Evolutionary conservation across 37 sponge, comb jelly and placozoan species (phyloP).

Genomic region (Oscarella lobularis): DNA sequence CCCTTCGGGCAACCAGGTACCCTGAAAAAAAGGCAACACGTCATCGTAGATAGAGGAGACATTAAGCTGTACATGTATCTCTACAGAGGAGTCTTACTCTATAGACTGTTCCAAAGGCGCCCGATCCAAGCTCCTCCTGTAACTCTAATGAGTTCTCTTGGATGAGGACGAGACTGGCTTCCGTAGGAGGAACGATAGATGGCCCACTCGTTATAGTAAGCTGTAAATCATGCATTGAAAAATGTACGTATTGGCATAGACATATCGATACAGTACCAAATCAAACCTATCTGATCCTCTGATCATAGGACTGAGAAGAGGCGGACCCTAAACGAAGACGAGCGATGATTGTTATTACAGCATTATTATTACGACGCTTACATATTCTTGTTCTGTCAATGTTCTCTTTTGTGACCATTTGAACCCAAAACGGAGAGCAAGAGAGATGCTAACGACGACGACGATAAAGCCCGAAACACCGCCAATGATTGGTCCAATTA

Average conservation of each 20-base stretch:
- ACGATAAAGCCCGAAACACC: neutral
- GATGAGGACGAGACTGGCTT: constrained; percentile 27
- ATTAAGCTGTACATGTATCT: too few species aligned
- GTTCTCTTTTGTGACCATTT: neutral
- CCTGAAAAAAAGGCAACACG: too few species aligned
- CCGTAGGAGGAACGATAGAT: constrained; percentile 49
- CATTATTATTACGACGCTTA: neutral
- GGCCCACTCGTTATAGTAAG: constrained; percentile 32
- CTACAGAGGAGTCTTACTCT: too few species aligned
- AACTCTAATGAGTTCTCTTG: constrained; percentile 45
- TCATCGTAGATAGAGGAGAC: too few species aligned
- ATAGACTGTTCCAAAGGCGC: constrained; percentile 93
- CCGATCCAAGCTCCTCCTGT: constrained; percentile 52
- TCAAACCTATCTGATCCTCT: constrained; percentile 2
- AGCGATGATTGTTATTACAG: too few species aligned
- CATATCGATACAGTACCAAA: neutral
- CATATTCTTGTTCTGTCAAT: too few species aligned
- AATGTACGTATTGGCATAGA: too few species aligned
- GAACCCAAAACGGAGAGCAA: neutral
- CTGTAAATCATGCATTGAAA: too few species aligned
- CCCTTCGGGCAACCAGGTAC: neutral
- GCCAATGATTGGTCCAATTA: neutral
- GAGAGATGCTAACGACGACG: neutral
- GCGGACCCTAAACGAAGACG: too few species aligned
- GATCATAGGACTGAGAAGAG: constrained; percentile 21